A percentile compares a stretch with the other conserved stretches of the same genome.
These are phyloP conservation scores for Eupristina koningsbergeri DNA, from an alignment of 1,140 invertebrate genomes.

Conservation along the genomic window DNA sequence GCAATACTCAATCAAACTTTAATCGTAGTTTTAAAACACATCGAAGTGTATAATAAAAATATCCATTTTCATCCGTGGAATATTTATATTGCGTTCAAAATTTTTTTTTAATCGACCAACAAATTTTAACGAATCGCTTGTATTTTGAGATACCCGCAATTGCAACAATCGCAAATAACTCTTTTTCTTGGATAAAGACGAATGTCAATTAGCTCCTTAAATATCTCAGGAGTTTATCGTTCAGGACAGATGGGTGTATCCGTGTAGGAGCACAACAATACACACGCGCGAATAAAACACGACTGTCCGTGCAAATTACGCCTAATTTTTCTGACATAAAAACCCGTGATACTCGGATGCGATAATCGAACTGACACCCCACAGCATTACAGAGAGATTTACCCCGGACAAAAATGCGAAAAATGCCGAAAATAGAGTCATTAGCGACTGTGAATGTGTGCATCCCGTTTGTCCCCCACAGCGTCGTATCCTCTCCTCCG, in stretches of 20 bases:
- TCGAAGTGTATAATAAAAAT: too few relatives aligned
- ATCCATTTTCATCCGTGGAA: too few relatives aligned
- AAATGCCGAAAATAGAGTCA: constrained; percentile 50
- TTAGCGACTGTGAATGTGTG: constrained; percentile 1
- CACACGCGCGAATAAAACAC: not conserved
- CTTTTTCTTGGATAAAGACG: too few relatives aligned
- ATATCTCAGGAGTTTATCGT: too few relatives aligned
- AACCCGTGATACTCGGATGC: not conserved
- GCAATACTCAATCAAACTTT: too few relatives aligned
- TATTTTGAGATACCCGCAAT: too few relatives aligned
- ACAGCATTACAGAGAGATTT: not conserved
- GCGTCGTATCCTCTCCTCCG: not conserved
- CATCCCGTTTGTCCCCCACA: not conserved
- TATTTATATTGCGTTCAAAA: too few relatives aligned
- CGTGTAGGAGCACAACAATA: not conserved
- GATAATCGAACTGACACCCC: constrained; percentile 14
- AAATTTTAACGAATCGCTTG: too few relatives aligned
- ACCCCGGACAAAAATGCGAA: constrained; percentile 15
- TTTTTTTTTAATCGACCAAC: too few relatives aligned
- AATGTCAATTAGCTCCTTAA: too few relatives aligned
- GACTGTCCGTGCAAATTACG: constrained; percentile 9
- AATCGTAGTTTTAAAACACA: too few relatives aligned
- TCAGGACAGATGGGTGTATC: not conserved
- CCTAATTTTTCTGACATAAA: constrained; percentile 13
- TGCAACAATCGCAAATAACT: too few relatives aligned